Evolutionary conservation across 2,113 vertebrate species (phyloP).

Genomic region (Silurus asotus): DNA sequence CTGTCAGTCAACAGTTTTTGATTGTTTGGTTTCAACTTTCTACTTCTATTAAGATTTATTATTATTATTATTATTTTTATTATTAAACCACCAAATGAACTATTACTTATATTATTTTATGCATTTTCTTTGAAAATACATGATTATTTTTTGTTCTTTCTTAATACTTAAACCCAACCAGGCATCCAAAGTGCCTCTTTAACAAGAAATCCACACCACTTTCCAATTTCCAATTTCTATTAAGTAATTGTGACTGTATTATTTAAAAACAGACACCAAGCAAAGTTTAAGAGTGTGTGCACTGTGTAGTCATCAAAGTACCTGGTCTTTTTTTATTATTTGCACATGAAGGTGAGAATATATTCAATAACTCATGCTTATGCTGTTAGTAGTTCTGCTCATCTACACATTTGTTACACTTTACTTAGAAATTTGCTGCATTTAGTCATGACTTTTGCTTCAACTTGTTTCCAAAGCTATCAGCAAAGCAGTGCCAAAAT

Average conservation of each 20-base stretch:
- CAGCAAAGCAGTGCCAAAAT: not conserved
- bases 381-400: not conserved
- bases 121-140: not conserved
- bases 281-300: not conserved
- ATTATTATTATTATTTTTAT: not conserved
- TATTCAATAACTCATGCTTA: not conserved
- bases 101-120: not conserved
- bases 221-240: not conserved
- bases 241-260: not conserved
- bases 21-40: not conserved
- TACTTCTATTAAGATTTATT: not conserved
- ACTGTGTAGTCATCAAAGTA: not conserved
- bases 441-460: not conserved
- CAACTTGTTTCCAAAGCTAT: conserved; percentile 14
- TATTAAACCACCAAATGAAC: not conserved
- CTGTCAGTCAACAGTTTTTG: not conserved
- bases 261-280: conserved; percentile 13
- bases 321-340: not conserved
- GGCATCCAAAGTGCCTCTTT: not conserved
- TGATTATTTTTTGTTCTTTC: not conserved
- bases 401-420: not conserved
- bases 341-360: not conserved
- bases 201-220: not conserved
- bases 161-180: not conserved
- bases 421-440: not conserved